A percentile compares a stretch with the other conserved stretches of the same genome.
Conservation (phyloP, 2,797 vertebrate genomes). For the Clamator glandarius region DNA sequence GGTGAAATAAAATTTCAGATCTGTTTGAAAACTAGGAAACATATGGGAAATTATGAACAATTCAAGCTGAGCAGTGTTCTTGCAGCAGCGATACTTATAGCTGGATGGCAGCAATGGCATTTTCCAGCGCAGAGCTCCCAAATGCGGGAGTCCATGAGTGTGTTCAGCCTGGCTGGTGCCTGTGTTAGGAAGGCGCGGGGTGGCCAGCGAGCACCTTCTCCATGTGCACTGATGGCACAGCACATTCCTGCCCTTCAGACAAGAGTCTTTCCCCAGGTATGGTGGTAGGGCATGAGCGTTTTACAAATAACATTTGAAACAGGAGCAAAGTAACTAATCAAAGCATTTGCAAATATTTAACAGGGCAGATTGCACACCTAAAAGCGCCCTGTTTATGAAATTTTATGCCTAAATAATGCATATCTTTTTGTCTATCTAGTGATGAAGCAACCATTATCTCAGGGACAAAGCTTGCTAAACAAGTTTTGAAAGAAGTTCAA, state of each 20-base stretch:
- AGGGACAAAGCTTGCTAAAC: conserved; percentile 87
- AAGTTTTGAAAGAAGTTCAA: conserved; percentile 88
- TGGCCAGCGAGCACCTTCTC: neutral
- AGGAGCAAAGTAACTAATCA: neutral
- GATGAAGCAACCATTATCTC: conserved; percentile 88
- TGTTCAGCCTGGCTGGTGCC: rapidly evolving
- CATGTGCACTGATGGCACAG: neutral
- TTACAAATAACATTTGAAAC: neutral
- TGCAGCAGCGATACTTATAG: neutral
- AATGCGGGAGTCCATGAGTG: too few species aligned
- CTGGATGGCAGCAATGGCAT: neutral
- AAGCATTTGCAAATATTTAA: neutral
- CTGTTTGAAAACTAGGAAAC: neutral
- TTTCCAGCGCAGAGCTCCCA: neutral
- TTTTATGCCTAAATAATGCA: neutral
- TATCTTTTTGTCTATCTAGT: conserved; percentile 54
- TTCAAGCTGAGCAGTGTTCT: neutral
- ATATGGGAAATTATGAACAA: neutral
- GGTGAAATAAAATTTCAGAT: neutral
- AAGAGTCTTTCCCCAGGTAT: rapidly evolving
- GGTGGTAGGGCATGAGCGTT: neutral
- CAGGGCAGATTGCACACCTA: rapidly evolving
- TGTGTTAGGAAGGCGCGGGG: neutral
- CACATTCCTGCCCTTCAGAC: neutral
- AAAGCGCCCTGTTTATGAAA: neutral